A percentile compares a stretch with the other conserved stretches of the same genome.
phyloP scores from a whole-genome alignment of 2,113 vertebrate species.

The Pygoscelis antarcticus region DNA sequence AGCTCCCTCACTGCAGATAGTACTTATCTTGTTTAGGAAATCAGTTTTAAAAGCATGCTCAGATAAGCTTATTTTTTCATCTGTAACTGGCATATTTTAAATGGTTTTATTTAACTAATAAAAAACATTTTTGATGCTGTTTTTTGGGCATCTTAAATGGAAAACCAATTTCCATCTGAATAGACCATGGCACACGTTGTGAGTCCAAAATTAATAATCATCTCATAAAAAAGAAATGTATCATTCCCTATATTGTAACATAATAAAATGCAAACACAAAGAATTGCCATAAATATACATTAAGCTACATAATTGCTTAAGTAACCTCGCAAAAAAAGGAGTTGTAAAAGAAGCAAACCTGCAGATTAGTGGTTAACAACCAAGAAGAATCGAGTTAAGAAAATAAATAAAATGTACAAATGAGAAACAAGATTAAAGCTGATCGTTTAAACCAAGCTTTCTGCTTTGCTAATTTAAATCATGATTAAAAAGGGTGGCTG shows the following conservation, averaged over 20 bases:
- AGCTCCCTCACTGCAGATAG: neutral
- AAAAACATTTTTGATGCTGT: neutral
- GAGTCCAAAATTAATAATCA: slow-evolving; percentile 38
- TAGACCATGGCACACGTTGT: neutral
- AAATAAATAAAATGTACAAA: neutral
- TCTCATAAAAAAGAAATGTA: neutral
- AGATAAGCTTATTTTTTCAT: neutral
- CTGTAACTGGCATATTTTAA: neutral
- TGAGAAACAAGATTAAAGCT: neutral
- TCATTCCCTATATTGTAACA: neutral
- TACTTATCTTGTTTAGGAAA: slow-evolving; percentile 19
- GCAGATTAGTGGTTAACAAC: neutral
- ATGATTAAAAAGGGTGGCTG: neutral
- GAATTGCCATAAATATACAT: neutral
- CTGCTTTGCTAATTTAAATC: neutral
- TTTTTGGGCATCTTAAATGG: neutral
- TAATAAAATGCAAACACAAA: neutral
- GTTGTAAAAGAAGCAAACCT: neutral
- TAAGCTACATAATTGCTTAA: neutral
- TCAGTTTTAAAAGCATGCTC: neutral
- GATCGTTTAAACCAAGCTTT: neutral
- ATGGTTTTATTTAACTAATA: slow-evolving; percentile 17
- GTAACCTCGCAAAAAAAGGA: neutral
- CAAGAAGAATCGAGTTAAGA: neutral
- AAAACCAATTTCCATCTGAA: slow-evolving; percentile 28